A percentile compares a stretch with the other conserved stretches of the same genome.
Evolutionary conservation across 2,797 vertebrate species (phyloP).

Genomic region (Hafferia zeledoni): DNA sequence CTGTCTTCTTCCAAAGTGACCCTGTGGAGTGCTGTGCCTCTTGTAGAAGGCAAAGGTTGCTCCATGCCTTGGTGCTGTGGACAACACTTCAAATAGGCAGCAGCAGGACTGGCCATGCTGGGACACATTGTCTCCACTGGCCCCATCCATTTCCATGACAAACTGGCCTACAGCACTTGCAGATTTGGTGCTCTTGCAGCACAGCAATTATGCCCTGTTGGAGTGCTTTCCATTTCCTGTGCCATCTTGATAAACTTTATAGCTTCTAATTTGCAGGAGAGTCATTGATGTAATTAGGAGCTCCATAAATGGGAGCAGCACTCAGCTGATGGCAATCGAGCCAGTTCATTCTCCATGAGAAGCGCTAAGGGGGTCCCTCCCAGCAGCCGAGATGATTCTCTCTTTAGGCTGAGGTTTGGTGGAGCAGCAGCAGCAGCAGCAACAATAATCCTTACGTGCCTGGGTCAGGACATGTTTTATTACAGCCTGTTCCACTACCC

Average conservation of each 20-base stretch:
- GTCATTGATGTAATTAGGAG: constrained; percentile 64
- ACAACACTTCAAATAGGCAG: accelerated
- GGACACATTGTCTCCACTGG: accelerated
- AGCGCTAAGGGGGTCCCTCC: neutral
- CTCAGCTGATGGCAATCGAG: neutral
- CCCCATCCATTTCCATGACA: neutral
- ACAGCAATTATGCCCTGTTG: neutral
- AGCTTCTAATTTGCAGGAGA: constrained; percentile 56
- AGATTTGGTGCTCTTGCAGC: neutral
- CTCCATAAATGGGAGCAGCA: constrained; percentile 26
- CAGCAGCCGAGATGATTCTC: neutral
- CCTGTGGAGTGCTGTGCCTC: neutral
- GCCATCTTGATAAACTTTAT: constrained; percentile 55
- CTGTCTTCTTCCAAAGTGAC: neutral
- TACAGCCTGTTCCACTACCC: neutral
- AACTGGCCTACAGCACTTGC: neutral
- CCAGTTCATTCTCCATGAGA: constrained; percentile 13
- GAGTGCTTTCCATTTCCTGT: constrained; percentile 53
- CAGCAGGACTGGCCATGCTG: accelerated
- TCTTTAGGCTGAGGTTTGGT: neutral
- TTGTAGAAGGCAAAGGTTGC: neutral
- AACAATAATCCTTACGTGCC: neutral
- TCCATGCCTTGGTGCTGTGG: neutral
- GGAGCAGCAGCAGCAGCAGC: constrained; percentile 1
- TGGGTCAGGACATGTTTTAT: neutral